These are phyloP conservation scores for Petrocephalus zakoni DNA, from an alignment of 2,113 vertebrate species.

Conservation along the genomic window DNA sequence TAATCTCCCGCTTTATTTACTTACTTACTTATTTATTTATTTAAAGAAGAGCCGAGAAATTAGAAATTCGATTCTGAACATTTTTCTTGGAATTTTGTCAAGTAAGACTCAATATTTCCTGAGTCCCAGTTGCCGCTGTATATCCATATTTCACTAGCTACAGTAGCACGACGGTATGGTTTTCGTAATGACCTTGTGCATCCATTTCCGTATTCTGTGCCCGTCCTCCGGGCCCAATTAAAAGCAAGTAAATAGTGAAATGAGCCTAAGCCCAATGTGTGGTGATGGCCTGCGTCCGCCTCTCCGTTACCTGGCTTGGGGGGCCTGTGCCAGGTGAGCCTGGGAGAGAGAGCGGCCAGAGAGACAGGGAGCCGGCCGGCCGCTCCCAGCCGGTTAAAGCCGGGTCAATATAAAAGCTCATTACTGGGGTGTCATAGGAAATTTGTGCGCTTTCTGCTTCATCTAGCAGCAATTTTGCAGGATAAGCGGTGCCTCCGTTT, in stretches of 20 bases:
- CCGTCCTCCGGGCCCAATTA: conserved; percentile 31
- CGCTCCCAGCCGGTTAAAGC: conserved; percentile 55
- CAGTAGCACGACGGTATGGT: neutral
- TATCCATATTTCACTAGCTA: conserved; percentile 35
- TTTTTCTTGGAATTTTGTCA: neutral
- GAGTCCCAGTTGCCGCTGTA: conserved; percentile 41
- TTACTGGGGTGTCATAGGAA: conserved; percentile 74
- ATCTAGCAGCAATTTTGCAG: conserved; percentile 74
- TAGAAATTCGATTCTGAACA: neutral
- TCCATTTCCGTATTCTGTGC: conserved; percentile 30
- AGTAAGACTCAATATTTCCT: neutral
- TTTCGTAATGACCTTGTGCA: conserved; percentile 17
- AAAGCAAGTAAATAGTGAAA: conserved; percentile 43
- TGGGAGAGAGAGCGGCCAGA: conserved; percentile 18
- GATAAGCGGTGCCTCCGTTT: conserved; percentile 72
- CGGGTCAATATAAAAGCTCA: conserved; percentile 75
- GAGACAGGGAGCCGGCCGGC: conserved; percentile 48
- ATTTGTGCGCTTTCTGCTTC: conserved; percentile 76
- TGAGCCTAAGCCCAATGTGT: conserved; percentile 48
- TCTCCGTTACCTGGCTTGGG: conserved; percentile 35
- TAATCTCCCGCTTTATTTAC: neutral
- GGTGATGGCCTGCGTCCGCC: conserved; percentile 42
- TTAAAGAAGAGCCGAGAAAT: neutral
- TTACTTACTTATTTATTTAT: neutral
- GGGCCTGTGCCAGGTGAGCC: conserved; percentile 6